These are phyloP conservation scores for Mobula hypostoma DNA, from an alignment of 2,113 vertebrate genomes.

Conservation along the genomic window DNA sequence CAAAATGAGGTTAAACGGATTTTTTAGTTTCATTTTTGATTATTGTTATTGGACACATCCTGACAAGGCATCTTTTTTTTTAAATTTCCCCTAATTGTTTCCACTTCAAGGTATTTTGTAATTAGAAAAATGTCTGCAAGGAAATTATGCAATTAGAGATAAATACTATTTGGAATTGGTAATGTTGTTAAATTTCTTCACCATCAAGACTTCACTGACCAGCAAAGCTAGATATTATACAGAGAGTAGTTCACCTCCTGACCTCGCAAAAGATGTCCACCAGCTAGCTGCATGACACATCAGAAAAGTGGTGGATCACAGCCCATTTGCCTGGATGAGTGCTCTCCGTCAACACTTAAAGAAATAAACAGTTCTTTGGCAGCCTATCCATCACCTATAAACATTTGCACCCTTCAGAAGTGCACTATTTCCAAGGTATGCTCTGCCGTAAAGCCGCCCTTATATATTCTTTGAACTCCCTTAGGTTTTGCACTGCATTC, in stretches of 20 bases:
- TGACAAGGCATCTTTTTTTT: background rate
- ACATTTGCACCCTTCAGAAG: too few species aligned
- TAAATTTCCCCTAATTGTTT: background rate
- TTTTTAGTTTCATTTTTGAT: background rate
- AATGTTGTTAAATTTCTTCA: background rate
- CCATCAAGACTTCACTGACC: background rate
- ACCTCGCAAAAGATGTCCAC: too few species aligned
- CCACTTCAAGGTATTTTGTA: background rate
- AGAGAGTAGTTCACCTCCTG: too few species aligned
- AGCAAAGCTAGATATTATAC: too few species aligned
- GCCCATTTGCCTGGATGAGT: too few species aligned
- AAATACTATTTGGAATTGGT: background rate
- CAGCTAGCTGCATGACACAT: too few species aligned
- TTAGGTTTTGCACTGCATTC: background rate
- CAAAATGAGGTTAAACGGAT: background rate
- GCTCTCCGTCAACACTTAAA: too few species aligned
- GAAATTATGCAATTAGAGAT: background rate
- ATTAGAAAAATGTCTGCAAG: background rate
- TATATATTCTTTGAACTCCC: background rate
- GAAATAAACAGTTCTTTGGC: too few species aligned
- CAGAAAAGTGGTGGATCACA: too few species aligned
- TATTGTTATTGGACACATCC: conserved; percentile 11
- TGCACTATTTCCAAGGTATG: too few species aligned
- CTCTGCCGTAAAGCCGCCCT: background rate
- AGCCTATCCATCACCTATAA: too few species aligned